Base-by-base conservation (phyloP, 2,797 vertebrate species). In the Ctenopoma multispine region DNA sequence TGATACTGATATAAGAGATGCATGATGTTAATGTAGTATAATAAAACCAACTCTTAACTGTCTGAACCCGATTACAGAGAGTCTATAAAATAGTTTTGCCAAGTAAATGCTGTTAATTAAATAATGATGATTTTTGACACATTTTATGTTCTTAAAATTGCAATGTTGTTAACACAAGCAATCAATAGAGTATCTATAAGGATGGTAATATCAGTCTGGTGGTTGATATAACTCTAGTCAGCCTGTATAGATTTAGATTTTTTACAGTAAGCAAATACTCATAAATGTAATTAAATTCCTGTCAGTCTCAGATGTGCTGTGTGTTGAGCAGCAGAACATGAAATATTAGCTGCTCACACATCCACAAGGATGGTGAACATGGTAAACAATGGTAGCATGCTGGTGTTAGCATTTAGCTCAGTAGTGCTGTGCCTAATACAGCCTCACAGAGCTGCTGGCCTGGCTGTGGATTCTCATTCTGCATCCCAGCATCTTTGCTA, bases 41-140 rank as follows among this genome's bases (percentile, higher is more conserved):
- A 27, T 21, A 12, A 56, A 60, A 60, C 72, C 40, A 79, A 48
- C 23, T 12, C 47, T 29, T 17, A 27, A 54, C 27, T 50, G 38
- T 47, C 41, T 69, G 7, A 48, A 63, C 34, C 3, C 36, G 3
- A 38, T 38, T 38, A 38, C 10, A 14, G 12, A 40, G 4, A 14
- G 38, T 14, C 3, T 1, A 14, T 40, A 40, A 40, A 40, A 40
- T 14, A 15, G 15, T 13, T 13, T 40, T 40, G 36, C 12, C 12
- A 38, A 11, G 11, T 38, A 38, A 24, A 38, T 24, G 24, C 24
- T 24, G 2, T 24, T 24, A 24, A 24, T 24, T 24, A 24, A 41
- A 3, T 21, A 20, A 27, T 48, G 6, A 23, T 50, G 14, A 14
- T 4, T 51, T 51, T 29, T 15, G 13, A 41, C 38, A 3, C 7